A percentile compares a stretch with the other conserved stretches of the same genome.
phyloP scores from a whole-genome alignment of 2,888 invertebrate species.

The Plebejus anna region DNA sequence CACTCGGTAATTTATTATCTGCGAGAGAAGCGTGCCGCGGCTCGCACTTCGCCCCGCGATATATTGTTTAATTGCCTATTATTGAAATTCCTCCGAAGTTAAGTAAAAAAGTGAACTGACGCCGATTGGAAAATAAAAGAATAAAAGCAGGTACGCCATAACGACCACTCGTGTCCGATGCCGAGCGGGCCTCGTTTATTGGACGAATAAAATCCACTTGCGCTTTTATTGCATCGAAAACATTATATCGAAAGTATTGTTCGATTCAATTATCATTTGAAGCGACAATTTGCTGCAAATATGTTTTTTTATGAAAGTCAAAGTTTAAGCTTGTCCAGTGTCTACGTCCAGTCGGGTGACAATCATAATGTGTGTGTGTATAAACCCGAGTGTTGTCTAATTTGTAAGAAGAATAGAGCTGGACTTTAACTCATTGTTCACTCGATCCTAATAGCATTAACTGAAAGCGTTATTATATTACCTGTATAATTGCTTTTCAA shows the following conservation, averaged over 20 bases:
- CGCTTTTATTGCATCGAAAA: not conserved
- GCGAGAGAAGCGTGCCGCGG: not conserved
- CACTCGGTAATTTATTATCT: not conserved
- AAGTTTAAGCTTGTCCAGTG: not conserved
- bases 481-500: too few species aligned
- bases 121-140: not conserved
- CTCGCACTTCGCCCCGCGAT: not conserved
- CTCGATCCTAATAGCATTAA: too few species aligned
- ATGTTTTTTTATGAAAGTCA: not conserved
- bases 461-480: too few species aligned
- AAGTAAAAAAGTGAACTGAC: not conserved
- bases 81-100: not conserved
- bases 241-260: not conserved
- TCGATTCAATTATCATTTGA: not conserved
- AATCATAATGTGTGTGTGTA: not conserved
- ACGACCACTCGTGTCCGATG: not conserved
- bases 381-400: not conserved
- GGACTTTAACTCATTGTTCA: too few species aligned
- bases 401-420: too few species aligned
- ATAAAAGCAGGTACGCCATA: constrained; percentile 5
- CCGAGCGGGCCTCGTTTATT: not conserved
- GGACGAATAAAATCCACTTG: constrained; percentile 1
- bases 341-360: too few species aligned
- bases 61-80: constrained; percentile 1
- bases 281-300: not conserved